Percentiles rank a stretch among this genome's conserved stretches.
phyloP scores from a whole-genome alignment of 2,797 vertebrate species.

The Molossus molossus region DNA sequence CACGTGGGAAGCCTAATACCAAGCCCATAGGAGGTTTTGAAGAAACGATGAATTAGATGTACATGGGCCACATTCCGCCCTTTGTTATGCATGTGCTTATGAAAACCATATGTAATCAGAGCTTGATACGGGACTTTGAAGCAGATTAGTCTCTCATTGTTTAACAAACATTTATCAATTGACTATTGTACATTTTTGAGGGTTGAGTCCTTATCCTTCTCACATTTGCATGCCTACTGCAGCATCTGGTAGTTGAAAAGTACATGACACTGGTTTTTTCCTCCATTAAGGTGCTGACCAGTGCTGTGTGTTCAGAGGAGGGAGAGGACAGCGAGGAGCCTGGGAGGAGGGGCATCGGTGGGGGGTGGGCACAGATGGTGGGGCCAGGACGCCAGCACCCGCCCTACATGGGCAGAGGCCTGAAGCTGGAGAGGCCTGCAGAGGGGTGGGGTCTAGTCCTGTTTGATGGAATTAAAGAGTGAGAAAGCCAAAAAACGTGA shows the following conservation, averaged over 20 bases:
- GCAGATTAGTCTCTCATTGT: not conserved
- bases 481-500: not conserved
- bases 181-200: not conserved
- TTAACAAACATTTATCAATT: constrained; percentile 4
- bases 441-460: not conserved
- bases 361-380: fast-evolving
- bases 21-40: not conserved
- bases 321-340: not conserved
- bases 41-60: not conserved
- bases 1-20: not conserved
- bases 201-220: not conserved
- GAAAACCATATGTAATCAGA: not conserved
- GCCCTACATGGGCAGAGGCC: not conserved
- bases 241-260: not conserved
- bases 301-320: not conserved
- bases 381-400: not conserved
- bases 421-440: not conserved
- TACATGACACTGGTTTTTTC: not conserved
- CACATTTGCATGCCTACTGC: not conserved
- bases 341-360: not conserved
- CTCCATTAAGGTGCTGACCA: not conserved
- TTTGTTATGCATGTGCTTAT: constrained; percentile 5
- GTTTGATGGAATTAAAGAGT: not conserved
- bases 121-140: not conserved
- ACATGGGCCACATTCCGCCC: not conserved